Conservation (phyloP, 1,140 invertebrate genomes). For the Trichonephila inaurata region DNA sequence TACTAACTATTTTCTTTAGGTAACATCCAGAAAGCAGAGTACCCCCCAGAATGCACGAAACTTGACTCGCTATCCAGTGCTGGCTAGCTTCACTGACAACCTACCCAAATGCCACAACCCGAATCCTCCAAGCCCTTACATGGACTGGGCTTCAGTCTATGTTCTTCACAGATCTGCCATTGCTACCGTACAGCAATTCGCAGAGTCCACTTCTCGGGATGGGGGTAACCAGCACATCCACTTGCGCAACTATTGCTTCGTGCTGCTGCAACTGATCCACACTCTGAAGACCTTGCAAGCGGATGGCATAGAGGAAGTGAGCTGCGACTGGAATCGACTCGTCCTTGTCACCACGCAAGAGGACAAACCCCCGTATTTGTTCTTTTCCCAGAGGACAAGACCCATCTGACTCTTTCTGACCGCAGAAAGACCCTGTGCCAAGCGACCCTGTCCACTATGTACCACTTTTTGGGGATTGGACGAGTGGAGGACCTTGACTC, state of each 20-base stretch:
- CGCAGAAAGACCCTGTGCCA: constrained; percentile 85
- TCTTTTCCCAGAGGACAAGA: constrained; percentile 82
- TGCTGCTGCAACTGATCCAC: constrained; percentile 86
- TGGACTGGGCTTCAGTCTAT: constrained; percentile 33
- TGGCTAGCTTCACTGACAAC: constrained; percentile 59
- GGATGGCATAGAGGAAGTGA: constrained; percentile 89
- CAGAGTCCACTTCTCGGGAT: neutral
- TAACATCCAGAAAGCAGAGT: constrained; percentile 31
- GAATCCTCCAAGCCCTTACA: neutral
- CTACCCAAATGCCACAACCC: neutral
- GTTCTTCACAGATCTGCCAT: constrained; percentile 1
- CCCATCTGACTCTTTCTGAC: neutral
- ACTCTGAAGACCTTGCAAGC: constrained; percentile 91
- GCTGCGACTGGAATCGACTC: constrained; percentile 84
- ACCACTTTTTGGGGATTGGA: constrained; percentile 84
- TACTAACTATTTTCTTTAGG: neutral
- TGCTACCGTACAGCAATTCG: constrained; percentile 8
- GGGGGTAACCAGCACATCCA: constrained; percentile 44
- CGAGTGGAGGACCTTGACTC: constrained; percentile 40
- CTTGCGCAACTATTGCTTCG: constrained; percentile 82
- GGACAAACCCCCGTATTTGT: constrained; percentile 86
- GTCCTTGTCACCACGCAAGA: constrained; percentile 82
- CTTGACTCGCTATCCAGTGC: constrained; percentile 79
- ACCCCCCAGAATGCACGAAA: neutral
- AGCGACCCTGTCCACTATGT: constrained; percentile 87